Conservation (phyloP, 2,888 invertebrate species). For the Neoascia interrupta region DNA sequence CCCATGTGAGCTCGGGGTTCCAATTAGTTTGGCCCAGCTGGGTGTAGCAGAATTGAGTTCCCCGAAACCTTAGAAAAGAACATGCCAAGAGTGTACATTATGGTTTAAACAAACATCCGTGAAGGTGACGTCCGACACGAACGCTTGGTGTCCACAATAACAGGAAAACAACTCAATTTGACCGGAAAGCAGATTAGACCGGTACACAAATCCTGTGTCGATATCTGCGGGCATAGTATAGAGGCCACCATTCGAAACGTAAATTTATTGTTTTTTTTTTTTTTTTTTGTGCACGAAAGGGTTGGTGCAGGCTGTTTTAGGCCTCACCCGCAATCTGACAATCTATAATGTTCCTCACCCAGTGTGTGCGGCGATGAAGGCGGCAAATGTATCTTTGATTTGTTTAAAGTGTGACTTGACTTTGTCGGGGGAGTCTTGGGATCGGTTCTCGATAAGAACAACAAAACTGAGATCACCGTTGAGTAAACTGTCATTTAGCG, state of each 20-base stretch:
- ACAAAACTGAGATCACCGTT: conserved; percentile 33
- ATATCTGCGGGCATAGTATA: background rate
- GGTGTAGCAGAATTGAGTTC: background rate
- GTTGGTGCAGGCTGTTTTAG: background rate
- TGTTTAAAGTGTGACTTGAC: conserved; percentile 24
- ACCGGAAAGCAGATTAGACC: conserved; percentile 40
- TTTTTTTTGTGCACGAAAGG: background rate
- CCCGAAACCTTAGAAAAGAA: conserved; percentile 9
- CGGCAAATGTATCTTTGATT: background rate
- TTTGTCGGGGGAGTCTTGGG: conserved; percentile 29
- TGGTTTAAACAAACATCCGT: too few species aligned
- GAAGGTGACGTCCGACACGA: conserved; percentile 8
- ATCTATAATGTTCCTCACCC: too few species aligned
- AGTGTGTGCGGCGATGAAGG: too few species aligned
- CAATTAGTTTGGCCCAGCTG: conserved; percentile 32
- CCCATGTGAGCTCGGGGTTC: conserved; percentile 37
- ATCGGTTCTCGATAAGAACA: conserved; percentile 20
- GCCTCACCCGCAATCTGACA: background rate
- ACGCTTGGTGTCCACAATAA: too few species aligned
- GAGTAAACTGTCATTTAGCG: conserved; percentile 9
- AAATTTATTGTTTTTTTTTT: background rate
- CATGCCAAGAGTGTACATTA: background rate
- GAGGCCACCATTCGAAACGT: background rate
- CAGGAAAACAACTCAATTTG: conserved; percentile 36
- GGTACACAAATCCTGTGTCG: background rate